phyloP scores from a whole-genome alignment of 2,888 invertebrate genomes.

The Phortica okadai region DNA sequence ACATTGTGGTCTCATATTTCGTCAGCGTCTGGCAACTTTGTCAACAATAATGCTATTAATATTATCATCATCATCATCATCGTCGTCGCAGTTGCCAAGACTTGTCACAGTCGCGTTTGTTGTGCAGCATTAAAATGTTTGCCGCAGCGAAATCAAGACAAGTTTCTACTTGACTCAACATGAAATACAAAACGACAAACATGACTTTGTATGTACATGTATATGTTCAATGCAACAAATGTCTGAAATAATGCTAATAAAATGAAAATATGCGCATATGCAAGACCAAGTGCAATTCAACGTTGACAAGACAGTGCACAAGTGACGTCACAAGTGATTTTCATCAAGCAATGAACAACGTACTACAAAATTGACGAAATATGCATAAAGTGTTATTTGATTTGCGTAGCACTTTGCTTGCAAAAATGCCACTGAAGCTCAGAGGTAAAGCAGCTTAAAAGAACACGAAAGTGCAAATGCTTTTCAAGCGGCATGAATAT shows the following conservation, averaged over 20 bases:
- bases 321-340: not conserved
- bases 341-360: too few relatives aligned
- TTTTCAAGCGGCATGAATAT: too few relatives aligned
- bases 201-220: not conserved
- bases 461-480: too few relatives aligned
- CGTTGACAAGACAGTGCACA: not conserved
- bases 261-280: too few relatives aligned
- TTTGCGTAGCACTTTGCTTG: too few relatives aligned
- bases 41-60: constrained; percentile 24
- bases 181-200: constrained; percentile 1
- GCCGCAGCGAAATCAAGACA: not conserved
- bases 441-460: too few relatives aligned
- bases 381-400: too few relatives aligned
- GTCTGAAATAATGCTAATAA: not conserved
- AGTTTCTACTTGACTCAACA: not conserved
- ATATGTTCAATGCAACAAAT: not conserved
- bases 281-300: not conserved
- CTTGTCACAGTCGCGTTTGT: not conserved
- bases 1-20: constrained; percentile 2
- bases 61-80: constrained; percentile 3
- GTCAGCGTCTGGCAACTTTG: constrained; percentile 3
- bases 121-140: not conserved
- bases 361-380: too few relatives aligned
- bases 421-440: too few relatives aligned
- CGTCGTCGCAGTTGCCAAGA: not conserved